These are phyloP conservation scores for Tachina grossa DNA, from an alignment of 2,888 invertebrate genomes.

Conservation along the genomic window DNA sequence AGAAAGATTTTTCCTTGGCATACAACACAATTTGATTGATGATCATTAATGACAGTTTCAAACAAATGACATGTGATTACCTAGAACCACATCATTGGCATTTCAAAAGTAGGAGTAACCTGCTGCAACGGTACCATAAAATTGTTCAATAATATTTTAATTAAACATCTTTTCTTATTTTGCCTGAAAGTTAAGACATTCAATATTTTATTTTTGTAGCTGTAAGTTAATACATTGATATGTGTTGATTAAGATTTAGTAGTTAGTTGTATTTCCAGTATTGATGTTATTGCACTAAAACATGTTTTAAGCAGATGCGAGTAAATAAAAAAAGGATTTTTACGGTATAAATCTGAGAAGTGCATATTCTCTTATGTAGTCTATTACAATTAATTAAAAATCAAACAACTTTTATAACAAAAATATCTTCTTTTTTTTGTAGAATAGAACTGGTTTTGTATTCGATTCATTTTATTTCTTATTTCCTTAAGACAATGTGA, in stretches of 20 bases:
- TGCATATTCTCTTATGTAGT: background rate
- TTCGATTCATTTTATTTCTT: conserved; percentile 14
- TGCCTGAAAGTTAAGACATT: conserved; percentile 43
- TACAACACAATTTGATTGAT: conserved; percentile 57
- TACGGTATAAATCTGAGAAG: conserved; percentile 1
- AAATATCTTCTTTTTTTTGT: background rate
- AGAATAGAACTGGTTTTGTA: conserved; percentile 42
- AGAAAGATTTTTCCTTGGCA: background rate
- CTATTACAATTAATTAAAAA: conserved; percentile 47
- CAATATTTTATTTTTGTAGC: conserved; percentile 5
- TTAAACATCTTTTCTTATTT: conserved; percentile 25
- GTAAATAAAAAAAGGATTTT: background rate
- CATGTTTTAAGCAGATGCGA: conserved; percentile 11
- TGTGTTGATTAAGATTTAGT: conserved; percentile 27
- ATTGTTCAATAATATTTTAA: conserved; percentile 52
- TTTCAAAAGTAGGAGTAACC: conserved; percentile 37
- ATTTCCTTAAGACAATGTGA: conserved; percentile 34
- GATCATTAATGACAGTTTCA: conserved; percentile 54
- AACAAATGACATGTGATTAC: conserved; percentile 60
- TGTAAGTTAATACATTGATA: background rate
- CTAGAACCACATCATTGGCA: conserved; percentile 11
- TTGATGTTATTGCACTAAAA: conserved; percentile 10
- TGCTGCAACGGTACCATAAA: conserved; percentile 36
- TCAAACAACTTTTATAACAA: conserved; percentile 25
- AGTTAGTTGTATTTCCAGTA: conserved; percentile 8